Base-by-base conservation (phyloP, 2,797 vertebrate species). In the Cottoperca gobio region DNA sequence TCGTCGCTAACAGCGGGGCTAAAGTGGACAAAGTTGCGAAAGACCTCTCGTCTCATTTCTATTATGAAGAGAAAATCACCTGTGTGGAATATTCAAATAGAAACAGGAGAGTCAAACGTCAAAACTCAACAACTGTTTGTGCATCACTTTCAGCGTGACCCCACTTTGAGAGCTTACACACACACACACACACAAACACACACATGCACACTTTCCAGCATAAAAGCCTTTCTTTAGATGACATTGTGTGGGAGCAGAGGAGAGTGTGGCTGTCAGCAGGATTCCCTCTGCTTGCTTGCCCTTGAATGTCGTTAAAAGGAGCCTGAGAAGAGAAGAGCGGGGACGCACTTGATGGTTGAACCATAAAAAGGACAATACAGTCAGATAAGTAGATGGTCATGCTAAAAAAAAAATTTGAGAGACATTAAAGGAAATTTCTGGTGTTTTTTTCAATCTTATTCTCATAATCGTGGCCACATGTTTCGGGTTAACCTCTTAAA, bases 111-210 rank as follows among this genome's bases (percentile, higher is more conserved):
- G 63, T 70, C 69, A 74, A 64, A 33, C 69, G 69, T 70, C 70
- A 74, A 57, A 85, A 68, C 26, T 67, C 62, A 73, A 81, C 74
- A 73, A 50, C 61, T 86, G 48, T 79, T 80, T 68, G 54, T 70
- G 85, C 81, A 85, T 85, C 70, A 81, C 86, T 84, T 78, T 86
- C 69, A 78, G 58, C 3, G 52, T 85, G 74, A 86, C 84, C 84
- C 81, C 37, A 83, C 78, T 82, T 66, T 57, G 26, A 48, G 37
- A 62, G 40, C 55, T 52, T 33, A 76, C 50, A 46, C 52, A 46
- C 39, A 50, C 33, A 74, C 31, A 74, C 55, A 70, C 39, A 50
- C 33, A 65, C 14, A 61, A 39, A 70, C 70, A 63, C 59, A 75
- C 46, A 26, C 42, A 67, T 7, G 54, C 49, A 81, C 62, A 77